Conservation (phyloP, 2,113 vertebrate genomes). For the Halcyon malimbica region DNA sequence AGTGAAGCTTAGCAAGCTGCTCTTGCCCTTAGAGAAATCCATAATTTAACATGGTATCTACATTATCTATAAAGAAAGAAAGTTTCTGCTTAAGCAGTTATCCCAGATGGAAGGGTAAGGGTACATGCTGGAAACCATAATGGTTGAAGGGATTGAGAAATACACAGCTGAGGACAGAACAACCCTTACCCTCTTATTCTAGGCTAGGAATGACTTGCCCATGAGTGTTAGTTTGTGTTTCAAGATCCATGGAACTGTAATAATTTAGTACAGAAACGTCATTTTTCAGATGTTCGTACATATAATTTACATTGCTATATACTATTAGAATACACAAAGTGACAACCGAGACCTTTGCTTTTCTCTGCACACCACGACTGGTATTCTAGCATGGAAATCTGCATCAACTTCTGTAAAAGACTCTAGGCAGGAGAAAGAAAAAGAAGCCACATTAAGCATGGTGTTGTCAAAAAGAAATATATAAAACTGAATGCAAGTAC, state of each 20-base stretch:
- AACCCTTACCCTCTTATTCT: conserved; percentile 64
- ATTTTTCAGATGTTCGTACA: conserved; percentile 44
- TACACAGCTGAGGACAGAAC: conserved; percentile 54
- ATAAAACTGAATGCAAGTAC: background rate
- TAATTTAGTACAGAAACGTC: conserved; percentile 54
- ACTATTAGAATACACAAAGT: conserved; percentile 68
- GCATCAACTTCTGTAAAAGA: conserved; percentile 87
- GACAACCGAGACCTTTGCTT: conserved; percentile 83
- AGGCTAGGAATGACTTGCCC: conserved; percentile 64
- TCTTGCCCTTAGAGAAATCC: background rate
- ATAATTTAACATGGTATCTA: background rate
- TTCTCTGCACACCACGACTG: conserved; percentile 92
- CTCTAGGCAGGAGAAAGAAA: conserved; percentile 71
- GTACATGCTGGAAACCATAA: conserved; percentile 48
- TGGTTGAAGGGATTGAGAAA: conserved; percentile 23
- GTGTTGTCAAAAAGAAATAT: background rate
- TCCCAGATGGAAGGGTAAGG: conserved; percentile 38
- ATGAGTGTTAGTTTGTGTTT: conserved; percentile 60
- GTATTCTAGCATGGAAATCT: conserved; percentile 92
- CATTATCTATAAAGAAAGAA: background rate
- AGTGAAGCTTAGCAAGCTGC: background rate
- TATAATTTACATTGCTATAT: conserved; percentile 51
- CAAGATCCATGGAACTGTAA: conserved; percentile 66
- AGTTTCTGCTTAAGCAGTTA: conserved; percentile 33
- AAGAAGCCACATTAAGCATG: conserved; percentile 5